Evolutionary conservation across 1,140 invertebrate genomes (phyloP).

Genomic region (Drosophila arizonae): DNA sequence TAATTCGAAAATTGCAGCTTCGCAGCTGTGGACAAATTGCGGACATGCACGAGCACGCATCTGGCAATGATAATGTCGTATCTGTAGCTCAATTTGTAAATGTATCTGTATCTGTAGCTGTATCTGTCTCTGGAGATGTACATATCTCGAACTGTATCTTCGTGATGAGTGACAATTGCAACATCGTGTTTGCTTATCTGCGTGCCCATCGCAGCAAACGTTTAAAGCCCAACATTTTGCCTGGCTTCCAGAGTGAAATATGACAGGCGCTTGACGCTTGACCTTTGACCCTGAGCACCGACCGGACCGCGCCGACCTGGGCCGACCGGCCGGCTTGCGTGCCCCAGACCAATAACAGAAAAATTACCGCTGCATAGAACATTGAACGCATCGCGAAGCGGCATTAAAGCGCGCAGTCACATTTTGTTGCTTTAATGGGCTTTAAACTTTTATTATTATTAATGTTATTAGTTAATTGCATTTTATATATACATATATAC

Average conservation of each 20-base stretch:
- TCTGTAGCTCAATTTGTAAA: not conserved
- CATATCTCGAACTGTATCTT: not conserved
- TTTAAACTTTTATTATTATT: constrained; percentile 25
- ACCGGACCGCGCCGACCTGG: too few relatives aligned
- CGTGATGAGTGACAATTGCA: not conserved
- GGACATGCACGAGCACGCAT: constrained; percentile 66
- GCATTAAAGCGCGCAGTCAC: constrained; percentile 6
- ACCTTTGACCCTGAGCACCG: constrained; percentile 59
- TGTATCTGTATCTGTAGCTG: constrained; percentile 16
- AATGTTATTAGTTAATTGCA: constrained; percentile 64
- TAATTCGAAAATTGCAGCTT: constrained; percentile 78
- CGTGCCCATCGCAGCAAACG: constrained; percentile 17
- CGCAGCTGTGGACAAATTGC: constrained; percentile 63
- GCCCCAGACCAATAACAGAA: constrained; percentile 35
- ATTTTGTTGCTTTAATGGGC: constrained; percentile 41
- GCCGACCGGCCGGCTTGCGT: constrained; percentile 29
- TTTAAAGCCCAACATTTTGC: not conserved
- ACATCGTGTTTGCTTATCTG: constrained; percentile 27
- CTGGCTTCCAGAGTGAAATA: constrained; percentile 3
- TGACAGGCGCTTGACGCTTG: constrained; percentile 49
- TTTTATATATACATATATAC: constrained; percentile 32
- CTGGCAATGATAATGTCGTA: constrained; percentile 57
- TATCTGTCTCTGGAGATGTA: constrained; percentile 3
- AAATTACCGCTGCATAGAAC: constrained; percentile 26
- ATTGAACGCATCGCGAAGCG: constrained; percentile 12